phyloP scores from a whole-genome alignment of 2,113 vertebrate genomes.

The Ifrita kowaldi region DNA sequence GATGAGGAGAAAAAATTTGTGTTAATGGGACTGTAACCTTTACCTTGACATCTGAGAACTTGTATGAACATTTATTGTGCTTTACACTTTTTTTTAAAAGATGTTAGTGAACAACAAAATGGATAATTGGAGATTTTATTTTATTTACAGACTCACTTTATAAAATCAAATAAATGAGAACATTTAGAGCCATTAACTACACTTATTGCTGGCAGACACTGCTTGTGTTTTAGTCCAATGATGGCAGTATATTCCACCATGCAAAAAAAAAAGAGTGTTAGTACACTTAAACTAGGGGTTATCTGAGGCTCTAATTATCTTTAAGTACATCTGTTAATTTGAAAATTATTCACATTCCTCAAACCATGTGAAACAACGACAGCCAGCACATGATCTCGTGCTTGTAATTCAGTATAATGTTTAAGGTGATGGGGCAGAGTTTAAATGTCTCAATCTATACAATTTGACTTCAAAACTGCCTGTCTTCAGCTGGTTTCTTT shows the following conservation, averaged over 20 bases:
- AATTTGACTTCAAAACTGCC: background rate
- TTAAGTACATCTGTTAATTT: slow-evolving; percentile 35
- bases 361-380: background rate
- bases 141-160: slow-evolving; percentile 23
- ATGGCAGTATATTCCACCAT: slow-evolving; percentile 17
- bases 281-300: slow-evolving; percentile 32
- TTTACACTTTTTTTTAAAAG: background rate
- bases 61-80: background rate
- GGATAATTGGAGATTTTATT: slow-evolving; percentile 20
- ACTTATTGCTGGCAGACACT: slow-evolving; percentile 31
- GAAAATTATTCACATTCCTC: slow-evolving; percentile 21
- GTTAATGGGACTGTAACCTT: background rate
- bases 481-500: background rate
- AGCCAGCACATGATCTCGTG: background rate
- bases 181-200: slow-evolving; percentile 35
- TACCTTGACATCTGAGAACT: background rate
- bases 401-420: background rate
- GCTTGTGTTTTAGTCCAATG: slow-evolving; percentile 36
- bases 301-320: slow-evolving; percentile 52
- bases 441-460: background rate
- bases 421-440: background rate
- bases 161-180: slow-evolving; percentile 5
- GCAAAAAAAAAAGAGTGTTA: slow-evolving; percentile 18
- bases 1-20: background rate
- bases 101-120: background rate